phyloP scores from a whole-genome alignment of 2,888 invertebrate species.

The Camponotus fellah region DNA sequence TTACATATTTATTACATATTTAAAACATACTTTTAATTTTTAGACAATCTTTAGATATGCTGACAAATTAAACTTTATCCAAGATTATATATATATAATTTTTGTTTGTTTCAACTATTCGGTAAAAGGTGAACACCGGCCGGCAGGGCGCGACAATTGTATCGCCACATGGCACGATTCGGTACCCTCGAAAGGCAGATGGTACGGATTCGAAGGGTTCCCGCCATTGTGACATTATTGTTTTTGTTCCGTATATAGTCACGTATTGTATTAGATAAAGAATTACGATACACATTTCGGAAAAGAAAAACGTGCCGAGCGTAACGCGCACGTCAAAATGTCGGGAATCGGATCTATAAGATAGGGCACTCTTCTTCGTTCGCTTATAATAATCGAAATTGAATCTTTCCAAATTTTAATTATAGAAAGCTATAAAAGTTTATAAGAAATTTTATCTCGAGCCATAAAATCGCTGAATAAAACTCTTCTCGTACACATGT shows the following conservation, averaged over 20 bases:
- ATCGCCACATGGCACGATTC: conserved; percentile 52
- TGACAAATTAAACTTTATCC: neutral
- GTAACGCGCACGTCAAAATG: conserved; percentile 54
- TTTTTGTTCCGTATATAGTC: conserved; percentile 39
- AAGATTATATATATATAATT: neutral
- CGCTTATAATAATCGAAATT: conserved; percentile 2
- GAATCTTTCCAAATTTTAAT: neutral
- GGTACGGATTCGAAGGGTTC: conserved; percentile 47
- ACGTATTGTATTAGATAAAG: conserved; percentile 49
- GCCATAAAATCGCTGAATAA: neutral
- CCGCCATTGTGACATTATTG: conserved; percentile 40
- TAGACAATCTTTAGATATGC: neutral
- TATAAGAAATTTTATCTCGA: neutral
- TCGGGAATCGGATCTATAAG: conserved; percentile 43
- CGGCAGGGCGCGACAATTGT: conserved; percentile 44
- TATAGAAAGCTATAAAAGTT: conserved; percentile 3
- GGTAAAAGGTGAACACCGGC: conserved; percentile 12
- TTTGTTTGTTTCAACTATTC: conserved; percentile 33
- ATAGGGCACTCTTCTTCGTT: neutral
- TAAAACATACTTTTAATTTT: neutral
- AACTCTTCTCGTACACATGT: conserved; percentile 4
- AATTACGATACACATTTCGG: conserved; percentile 52
- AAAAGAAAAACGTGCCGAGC: conserved; percentile 38
- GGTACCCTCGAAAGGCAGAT: conserved; percentile 44
- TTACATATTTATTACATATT: neutral